Conservation (phyloP, 2,797 vertebrate species). For the Remorina albescens region DNA sequence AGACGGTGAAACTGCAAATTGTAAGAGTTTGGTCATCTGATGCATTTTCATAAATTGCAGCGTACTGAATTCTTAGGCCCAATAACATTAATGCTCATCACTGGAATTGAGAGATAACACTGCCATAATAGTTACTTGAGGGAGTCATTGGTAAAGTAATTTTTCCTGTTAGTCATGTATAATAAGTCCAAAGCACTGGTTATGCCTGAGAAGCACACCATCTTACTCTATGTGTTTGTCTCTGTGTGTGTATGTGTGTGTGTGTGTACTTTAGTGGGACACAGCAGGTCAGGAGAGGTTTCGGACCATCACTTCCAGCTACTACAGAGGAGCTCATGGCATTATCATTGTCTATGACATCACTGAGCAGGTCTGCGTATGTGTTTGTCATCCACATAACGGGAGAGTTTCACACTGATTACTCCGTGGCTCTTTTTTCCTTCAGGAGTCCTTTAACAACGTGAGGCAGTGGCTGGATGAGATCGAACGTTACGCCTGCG, state of each 20-base stretch:
- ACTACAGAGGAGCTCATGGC: conserved; percentile 97
- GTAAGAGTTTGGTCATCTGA: too few relatives aligned
- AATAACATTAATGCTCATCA: too few relatives aligned
- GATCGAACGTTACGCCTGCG: conserved; percentile 86
- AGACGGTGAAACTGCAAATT: conserved; percentile 87
- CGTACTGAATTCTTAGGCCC: too few relatives aligned
- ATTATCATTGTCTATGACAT: conserved; percentile 98
- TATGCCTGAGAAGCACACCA: neutral
- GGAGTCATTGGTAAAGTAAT: too few relatives aligned
- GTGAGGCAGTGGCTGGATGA: conserved; percentile 87
- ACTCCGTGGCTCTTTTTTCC: neutral
- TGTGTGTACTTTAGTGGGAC: conserved; percentile 78
- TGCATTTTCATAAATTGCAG: too few relatives aligned
- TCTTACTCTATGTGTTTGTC: neutral
- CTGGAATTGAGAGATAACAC: too few relatives aligned
- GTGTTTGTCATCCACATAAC: neutral
- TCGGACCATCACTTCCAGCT: conserved; percentile 93
- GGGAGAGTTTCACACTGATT: too few relatives aligned
- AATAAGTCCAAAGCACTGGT: neutral
- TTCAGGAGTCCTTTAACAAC: conserved; percentile 86
- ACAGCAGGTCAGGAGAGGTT: conserved; percentile 87
- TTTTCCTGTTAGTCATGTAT: too few relatives aligned
- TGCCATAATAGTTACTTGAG: too few relatives aligned
- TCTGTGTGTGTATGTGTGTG: conserved; percentile 24
- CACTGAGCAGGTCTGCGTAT: conserved; percentile 90